These are phyloP conservation scores for Eustalomyia histrio DNA, from an alignment of 2,888 invertebrate species.

Conservation along the genomic window DNA sequence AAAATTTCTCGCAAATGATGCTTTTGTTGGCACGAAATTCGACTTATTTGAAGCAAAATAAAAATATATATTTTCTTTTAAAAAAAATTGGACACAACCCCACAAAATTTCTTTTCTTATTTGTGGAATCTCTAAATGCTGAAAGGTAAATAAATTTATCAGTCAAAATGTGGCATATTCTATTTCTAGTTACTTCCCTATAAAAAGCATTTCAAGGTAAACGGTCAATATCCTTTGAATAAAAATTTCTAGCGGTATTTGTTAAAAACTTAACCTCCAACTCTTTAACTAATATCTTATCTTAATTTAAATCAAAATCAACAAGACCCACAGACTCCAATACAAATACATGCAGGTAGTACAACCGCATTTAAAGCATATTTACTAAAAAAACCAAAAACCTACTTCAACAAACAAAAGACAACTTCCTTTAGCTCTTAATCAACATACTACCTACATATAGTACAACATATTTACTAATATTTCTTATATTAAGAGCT, in stretches of 20 bases:
- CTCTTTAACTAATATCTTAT: neutral
- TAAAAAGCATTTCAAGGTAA: slow-evolving; percentile 19
- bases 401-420: slow-evolving; percentile 8
- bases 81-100: too few species aligned
- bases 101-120: too few species aligned
- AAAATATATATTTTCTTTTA: too few species aligned
- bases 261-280: neutral
- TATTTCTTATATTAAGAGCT: slow-evolving; percentile 32
- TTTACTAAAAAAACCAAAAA: slow-evolving; percentile 8
- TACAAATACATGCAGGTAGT: slow-evolving; percentile 21
- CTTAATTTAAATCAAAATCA: slow-evolving; percentile 33
- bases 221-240: slow-evolving; percentile 25
- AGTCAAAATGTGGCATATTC: too few species aligned
- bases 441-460: slow-evolving; percentile 20
- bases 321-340: slow-evolving; percentile 17
- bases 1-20: too few species aligned
- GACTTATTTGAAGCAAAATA: too few species aligned
- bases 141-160: too few species aligned
- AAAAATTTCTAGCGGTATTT: slow-evolving; percentile 34
- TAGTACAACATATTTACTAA: slow-evolving; percentile 10
- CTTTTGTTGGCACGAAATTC: too few species aligned
- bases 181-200: too few species aligned
- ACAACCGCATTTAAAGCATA: neutral
- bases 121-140: too few species aligned
- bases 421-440: slow-evolving; percentile 47